Base-by-base conservation (phyloP, 2,888 invertebrate species). In the Troglohyphantes excavatus region DNA sequence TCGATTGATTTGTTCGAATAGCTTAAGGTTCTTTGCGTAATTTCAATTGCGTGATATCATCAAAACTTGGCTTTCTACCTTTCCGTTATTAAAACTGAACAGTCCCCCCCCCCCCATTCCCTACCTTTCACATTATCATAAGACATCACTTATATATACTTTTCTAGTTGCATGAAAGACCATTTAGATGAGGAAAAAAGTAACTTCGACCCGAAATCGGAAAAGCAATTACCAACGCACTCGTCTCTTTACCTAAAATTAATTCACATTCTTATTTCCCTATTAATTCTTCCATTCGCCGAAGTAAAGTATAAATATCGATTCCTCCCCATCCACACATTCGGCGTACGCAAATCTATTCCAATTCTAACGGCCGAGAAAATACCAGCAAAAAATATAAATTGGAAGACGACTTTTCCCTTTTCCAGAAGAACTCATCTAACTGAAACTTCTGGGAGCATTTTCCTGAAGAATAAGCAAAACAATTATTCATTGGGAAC, bases 151-250 rank as follows among this genome's bases (percentile, higher is more conserved):
- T 5, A 17, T 53, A n/a, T 17, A n/a, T 53, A 53, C 17, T 53
- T 17, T 53, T 53, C n/a, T 5, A 53, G 53, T 17, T 53, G 53
- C 53, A 53, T 53, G n/a, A n/a, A n/a, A 53, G 53, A 53, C 53
- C 17, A 53, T 53, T 53, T 53, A 53, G n/a, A 53, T 53, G 53
- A n/a, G n/a, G 46, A 53, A 53, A 39, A 53, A 53, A 53, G 1
- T 53, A n/a, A 53, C 17, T 53, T 53, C 53, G 53, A 53, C 53
- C 53, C 17, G 0, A 53, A 72, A 83, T 83, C 72, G 82, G 82
- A 83, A 83, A 83, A 83, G 82, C 70, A 83, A 83, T 83, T 83
- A 72, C 39, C 63, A 21, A 23, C 72, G 53, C 39, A 61, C 72
- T 63, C 63, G 33, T 67, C 26, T 26, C 21, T 46, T 46, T n/a